phyloP scores from a whole-genome alignment of 2,797 vertebrate genomes.

The Myiotriccus ornatus region DNA sequence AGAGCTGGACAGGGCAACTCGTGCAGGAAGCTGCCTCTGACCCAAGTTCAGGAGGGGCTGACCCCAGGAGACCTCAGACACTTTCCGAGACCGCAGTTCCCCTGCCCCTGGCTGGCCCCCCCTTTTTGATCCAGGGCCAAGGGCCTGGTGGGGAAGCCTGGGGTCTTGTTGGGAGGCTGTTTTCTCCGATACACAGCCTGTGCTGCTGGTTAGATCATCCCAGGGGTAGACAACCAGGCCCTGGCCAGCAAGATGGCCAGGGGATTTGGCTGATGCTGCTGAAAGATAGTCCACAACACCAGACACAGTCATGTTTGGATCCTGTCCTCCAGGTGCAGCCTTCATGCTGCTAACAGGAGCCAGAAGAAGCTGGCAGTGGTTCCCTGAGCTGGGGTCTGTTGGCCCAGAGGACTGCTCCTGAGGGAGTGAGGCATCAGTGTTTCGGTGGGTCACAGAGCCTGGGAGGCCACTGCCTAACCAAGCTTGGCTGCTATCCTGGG shows the following conservation, averaged over 20 bases:
- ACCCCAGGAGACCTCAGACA: slow-evolving; percentile 64
- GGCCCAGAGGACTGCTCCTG: background rate
- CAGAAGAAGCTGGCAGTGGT: background rate
- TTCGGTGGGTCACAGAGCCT: background rate
- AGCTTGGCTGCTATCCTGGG: slow-evolving; percentile 13
- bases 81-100: background rate
- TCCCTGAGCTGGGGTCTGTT: background rate
- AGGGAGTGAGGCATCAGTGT: background rate
- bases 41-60: background rate
- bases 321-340: background rate
- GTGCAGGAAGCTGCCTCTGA: background rate
- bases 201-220: background rate
- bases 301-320: background rate
- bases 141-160: background rate
- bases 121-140: background rate
- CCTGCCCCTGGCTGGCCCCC: background rate
- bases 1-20: background rate
- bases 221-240: background rate
- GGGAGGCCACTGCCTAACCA: background rate
- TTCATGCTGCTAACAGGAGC: background rate
- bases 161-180: background rate
- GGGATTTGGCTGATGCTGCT: background rate
- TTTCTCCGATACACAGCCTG: background rate
- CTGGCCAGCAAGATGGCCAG: background rate
- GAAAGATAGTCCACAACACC: background rate